phyloP scores from a whole-genome alignment of 2,113 vertebrate species.

The Platysteira castanea region DNA sequence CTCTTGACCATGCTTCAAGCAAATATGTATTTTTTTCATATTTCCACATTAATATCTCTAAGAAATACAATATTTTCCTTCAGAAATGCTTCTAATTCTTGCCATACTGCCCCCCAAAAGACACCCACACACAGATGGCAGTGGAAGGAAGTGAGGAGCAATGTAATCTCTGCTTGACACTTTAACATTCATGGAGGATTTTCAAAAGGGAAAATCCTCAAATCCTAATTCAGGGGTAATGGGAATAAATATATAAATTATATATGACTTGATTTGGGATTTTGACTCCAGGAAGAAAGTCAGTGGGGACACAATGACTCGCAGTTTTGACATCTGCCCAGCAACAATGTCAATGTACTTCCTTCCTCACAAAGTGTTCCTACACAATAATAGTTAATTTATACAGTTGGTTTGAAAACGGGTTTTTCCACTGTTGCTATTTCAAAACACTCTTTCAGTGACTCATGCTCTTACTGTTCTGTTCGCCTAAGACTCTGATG shows the following conservation, averaged over 20 bases:
- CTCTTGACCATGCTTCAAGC: background rate
- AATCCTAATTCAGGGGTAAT: background rate
- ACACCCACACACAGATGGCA: constrained; percentile 48
- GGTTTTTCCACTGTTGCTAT: background rate
- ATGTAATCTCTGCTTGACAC: background rate
- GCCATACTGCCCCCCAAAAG: background rate
- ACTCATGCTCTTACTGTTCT: constrained; percentile 4
- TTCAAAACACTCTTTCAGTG: constrained; percentile 5
- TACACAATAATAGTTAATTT: constrained; percentile 16
- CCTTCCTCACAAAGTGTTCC: background rate
- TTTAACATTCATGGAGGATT: background rate
- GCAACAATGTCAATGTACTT: background rate
- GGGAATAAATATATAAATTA: background rate
- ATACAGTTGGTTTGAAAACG: background rate
- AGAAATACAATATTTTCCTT: constrained; percentile 24
- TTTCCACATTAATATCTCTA: background rate
- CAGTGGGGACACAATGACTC: background rate
- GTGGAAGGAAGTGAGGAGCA: constrained; percentile 3
- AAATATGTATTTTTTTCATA: background rate
- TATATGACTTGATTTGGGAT: background rate
- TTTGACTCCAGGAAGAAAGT: background rate
- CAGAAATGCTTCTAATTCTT: constrained; percentile 5
- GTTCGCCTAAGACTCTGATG: background rate
- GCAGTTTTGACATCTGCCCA: constrained; percentile 7
- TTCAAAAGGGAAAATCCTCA: background rate